Conservation (phyloP, 2,888 invertebrate genomes). For the Athalia cordata region DNA sequence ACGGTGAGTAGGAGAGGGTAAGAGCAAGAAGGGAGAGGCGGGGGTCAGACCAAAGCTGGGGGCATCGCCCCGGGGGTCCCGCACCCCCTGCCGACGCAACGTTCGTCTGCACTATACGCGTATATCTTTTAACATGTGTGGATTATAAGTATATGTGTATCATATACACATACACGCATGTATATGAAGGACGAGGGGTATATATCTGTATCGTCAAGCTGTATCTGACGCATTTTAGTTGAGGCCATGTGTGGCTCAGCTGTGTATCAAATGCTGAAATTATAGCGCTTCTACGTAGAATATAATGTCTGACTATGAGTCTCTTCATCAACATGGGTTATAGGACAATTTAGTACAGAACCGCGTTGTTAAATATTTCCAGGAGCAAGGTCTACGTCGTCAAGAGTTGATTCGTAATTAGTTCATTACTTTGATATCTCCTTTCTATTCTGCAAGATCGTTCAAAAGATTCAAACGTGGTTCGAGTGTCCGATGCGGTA, state of each 20-base stretch:
- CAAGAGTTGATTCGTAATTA: no score
- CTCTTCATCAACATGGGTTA: background rate
- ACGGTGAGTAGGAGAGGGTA: slow-evolving; percentile 14
- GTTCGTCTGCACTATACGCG: slow-evolving; percentile 33
- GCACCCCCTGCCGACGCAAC: slow-evolving; percentile 42
- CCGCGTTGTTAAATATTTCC: no score
- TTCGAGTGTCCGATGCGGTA: no score
- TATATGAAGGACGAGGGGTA: slow-evolving; percentile 49
- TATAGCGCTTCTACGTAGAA: slow-evolving; percentile 48
- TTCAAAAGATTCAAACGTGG: no score
- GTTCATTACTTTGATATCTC: no score
- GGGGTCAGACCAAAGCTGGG: slow-evolving; percentile 36
- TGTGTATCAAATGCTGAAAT: slow-evolving; percentile 65
- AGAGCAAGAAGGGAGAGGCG: slow-evolving; percentile 5
- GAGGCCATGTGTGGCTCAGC: slow-evolving; percentile 65
- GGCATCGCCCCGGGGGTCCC: slow-evolving; percentile 45
- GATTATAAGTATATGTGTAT: slow-evolving; percentile 6
- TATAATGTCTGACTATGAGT: background rate
- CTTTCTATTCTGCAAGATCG: no score
- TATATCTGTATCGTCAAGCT: slow-evolving; percentile 48
- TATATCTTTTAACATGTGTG: background rate
- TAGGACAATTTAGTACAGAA: no score
- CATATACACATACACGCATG: background rate
- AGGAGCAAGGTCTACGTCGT: no score
- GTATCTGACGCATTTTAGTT: slow-evolving; percentile 55